Evolutionary conservation across 2,113 vertebrate species (phyloP).

Genomic region (Cephalopterus ornatus): DNA sequence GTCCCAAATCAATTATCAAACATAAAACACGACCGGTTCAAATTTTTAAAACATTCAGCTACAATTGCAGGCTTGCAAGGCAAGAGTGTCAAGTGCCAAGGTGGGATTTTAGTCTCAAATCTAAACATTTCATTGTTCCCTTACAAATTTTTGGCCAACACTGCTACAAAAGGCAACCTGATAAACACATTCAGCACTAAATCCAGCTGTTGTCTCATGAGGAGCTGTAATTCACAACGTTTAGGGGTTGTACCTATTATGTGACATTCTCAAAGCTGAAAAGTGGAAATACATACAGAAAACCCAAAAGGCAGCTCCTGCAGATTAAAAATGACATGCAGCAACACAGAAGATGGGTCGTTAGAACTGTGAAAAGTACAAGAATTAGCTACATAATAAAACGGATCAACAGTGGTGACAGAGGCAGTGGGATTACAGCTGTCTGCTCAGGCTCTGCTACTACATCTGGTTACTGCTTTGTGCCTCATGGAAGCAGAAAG

Average conservation of each 20-base stretch:
- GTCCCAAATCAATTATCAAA: neutral
- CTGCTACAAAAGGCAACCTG: neutral
- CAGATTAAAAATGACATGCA: neutral
- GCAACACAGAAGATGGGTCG: neutral
- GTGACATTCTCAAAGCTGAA: neutral
- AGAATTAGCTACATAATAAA: neutral
- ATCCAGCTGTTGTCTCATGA: neutral
- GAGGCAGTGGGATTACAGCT: neutral
- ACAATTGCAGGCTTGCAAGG: neutral
- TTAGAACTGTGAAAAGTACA: neutral
- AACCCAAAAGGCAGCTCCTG: neutral
- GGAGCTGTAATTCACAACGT: neutral
- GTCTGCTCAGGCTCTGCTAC: neutral
- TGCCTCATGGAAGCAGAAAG: neutral
- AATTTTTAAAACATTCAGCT: neutral
- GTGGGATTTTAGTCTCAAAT: neutral
- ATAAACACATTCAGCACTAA: neutral
- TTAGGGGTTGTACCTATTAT: neutral
- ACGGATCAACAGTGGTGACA: neutral
- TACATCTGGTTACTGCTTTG: neutral
- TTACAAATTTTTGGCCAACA: neutral
- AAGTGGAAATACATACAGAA: neutral
- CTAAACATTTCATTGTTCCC: neutral
- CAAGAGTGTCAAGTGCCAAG: neutral
- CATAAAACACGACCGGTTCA: neutral